Conservation (phyloP, 2,888 invertebrate species). For the Stenoptilia bipunctidactyla region DNA sequence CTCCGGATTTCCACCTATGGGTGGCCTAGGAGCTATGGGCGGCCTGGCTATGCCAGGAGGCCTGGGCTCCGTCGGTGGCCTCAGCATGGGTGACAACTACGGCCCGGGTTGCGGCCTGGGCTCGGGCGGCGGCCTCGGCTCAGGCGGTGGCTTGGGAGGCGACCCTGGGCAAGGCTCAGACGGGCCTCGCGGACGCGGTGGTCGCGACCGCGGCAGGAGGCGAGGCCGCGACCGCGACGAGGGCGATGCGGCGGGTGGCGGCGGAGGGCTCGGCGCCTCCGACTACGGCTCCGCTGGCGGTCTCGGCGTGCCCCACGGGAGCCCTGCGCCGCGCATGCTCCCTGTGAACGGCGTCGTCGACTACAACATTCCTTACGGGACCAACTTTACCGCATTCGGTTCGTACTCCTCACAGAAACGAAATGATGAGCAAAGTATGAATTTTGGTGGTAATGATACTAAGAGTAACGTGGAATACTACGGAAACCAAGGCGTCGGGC, state of each 20-base stretch:
- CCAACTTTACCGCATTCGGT: slow-evolving; percentile 61
- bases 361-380: slow-evolving; percentile 29
- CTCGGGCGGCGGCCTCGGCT: slow-evolving; percentile 18
- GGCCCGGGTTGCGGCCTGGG: slow-evolving; percentile 18
- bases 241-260: slow-evolving; percentile 27
- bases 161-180: slow-evolving; percentile 1
- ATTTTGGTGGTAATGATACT: slow-evolving; percentile 25
- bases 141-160: slow-evolving; percentile 23
- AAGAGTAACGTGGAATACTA: slow-evolving; percentile 35
- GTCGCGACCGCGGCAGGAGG: slow-evolving; percentile 44
- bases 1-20: slow-evolving; percentile 2
- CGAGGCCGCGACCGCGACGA: slow-evolving; percentile 56
- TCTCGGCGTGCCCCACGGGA: slow-evolving; percentile 54
- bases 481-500: slow-evolving; percentile 44
- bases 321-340: slow-evolving; percentile 58
- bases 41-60: slow-evolving; percentile 22
- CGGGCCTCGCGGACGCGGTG: slow-evolving; percentile 23
- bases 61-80: slow-evolving; percentile 19
- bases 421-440: slow-evolving; percentile 26
- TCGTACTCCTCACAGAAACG: slow-evolving; percentile 48
- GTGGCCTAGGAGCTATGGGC: slow-evolving; percentile 25
- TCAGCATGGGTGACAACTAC: slow-evolving; percentile 27
- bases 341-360: slow-evolving; percentile 31
- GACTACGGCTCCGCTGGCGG: slow-evolving; percentile 49
- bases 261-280: slow-evolving; percentile 40